Percentiles rank a stretch among this genome's conserved stretches.
These are phyloP conservation scores for Sarcophaga rosellei DNA, from an alignment of 2,888 invertebrate genomes.

Conservation along the genomic window DNA sequence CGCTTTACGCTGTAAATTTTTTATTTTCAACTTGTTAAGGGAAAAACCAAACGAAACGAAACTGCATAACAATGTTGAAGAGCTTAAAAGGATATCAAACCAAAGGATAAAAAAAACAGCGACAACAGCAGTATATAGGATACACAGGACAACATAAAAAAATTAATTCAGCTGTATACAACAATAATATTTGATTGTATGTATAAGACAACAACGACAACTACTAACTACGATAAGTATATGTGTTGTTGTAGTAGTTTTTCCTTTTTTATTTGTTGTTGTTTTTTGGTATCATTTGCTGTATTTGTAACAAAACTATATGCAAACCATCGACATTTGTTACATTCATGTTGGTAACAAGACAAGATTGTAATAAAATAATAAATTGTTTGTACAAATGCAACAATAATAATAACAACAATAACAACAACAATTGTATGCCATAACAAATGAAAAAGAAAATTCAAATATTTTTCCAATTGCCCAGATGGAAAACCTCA, in stretches of 20 bases:
- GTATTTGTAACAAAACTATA: slow-evolving; percentile 61
- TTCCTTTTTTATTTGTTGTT: not conserved
- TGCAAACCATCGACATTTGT: slow-evolving; percentile 67
- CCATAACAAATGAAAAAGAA: not conserved
- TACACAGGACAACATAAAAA: slow-evolving; percentile 7
- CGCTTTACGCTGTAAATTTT: not conserved
- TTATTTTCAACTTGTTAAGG: slow-evolving; percentile 28
- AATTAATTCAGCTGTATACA: slow-evolving; percentile 3
- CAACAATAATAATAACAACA: slow-evolving; percentile 16
- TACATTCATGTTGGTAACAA: slow-evolving; percentile 66
- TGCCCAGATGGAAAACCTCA: not conserved
- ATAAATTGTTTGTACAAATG: slow-evolving; percentile 65
- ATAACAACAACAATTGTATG: not conserved
- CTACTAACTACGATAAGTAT: not conserved
- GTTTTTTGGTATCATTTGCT: no score
- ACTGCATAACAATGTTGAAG: slow-evolving; percentile 47
- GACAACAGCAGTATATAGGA: not conserved
- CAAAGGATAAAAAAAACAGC: slow-evolving; percentile 12
- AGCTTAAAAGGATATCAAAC: slow-evolving; percentile 60
- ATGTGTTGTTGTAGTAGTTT: slow-evolving; percentile 28
- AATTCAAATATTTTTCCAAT: slow-evolving; percentile 47
- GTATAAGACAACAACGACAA: not conserved
- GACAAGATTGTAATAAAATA: slow-evolving; percentile 64
- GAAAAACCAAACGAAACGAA: slow-evolving; percentile 22
- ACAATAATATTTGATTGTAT: not conserved